Evolutionary conservation across 2,797 vertebrate species (phyloP), one percentile per base, ranked within the genome.

Genomic region (Schizopygopsis pylzovi): DNA sequence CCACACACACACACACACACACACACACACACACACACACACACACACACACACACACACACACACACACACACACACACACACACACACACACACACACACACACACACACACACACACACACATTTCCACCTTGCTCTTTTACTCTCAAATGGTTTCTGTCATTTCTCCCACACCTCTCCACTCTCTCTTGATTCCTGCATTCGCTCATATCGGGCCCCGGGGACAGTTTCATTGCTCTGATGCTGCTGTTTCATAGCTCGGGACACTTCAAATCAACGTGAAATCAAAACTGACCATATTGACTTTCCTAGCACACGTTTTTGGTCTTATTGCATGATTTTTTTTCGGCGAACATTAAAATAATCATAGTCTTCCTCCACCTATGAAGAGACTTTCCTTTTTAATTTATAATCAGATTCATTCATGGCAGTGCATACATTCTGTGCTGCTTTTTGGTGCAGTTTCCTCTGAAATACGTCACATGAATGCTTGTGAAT

Each of bases 91-190:
- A 1, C 28, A 28, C 28, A 28, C 28, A 28, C 28, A 28, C 28
- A 28, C 28, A 28, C 28, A 28, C 28, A 28, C 28, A 1, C 28
- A 28, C 28, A 28, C 28, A 28, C 28, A 28, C 28, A 28, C 28
- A 28, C 47, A 41, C 20, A 45, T 83, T 71, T 73, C 67, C 67
- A 65, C 20, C 61, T 76, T n/a, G 37, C 86, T 80, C 56, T 73
- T 61, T 72, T 33, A 78, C 75, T 70, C 37, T 4, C 4, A 22
- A 37, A 33, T 61, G 28, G 28, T 47, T 67, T 76, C 72, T 76
- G 73, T 49, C 47, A 49, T 16, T 49, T 49, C 16, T 4, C 15
- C 47, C 47, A 49, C 47, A 49, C 13, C 47, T 39, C 20, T 49
- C 59, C 20, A 1, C 43, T 70, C 45, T 80, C 81, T 71, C 63